Conservation (phyloP, 2,797 vertebrate species). For the Xyrichtys novacula region DNA sequence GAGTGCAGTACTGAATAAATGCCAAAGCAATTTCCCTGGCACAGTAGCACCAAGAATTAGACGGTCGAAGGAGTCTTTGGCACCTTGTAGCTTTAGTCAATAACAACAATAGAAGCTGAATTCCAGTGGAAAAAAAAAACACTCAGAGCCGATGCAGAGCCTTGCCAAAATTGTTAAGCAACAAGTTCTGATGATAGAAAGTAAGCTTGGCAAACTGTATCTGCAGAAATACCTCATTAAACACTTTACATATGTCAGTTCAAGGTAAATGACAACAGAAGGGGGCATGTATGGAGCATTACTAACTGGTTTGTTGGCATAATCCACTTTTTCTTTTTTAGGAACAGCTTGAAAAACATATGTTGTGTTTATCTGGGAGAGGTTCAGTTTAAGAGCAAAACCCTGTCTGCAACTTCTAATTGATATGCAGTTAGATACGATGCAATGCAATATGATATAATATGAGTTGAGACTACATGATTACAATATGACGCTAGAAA, state of each 20-base stretch:
- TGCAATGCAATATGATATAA: no score
- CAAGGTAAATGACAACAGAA: slow-evolving; percentile 23
- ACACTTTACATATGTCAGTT: slow-evolving; percentile 4
- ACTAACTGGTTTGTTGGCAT: slow-evolving; percentile 27
- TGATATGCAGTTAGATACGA: slow-evolving; percentile 1
- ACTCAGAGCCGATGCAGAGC: slow-evolving; percentile 7
- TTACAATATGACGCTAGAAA: no score
- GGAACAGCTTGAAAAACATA: slow-evolving; percentile 35
- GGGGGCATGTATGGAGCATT: background rate
- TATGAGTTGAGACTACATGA: no score
- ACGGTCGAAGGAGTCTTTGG: slow-evolving; percentile 49
- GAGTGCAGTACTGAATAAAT: slow-evolving; percentile 35
- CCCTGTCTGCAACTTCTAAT: slow-evolving; percentile 10
- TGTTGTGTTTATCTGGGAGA: slow-evolving; percentile 4
- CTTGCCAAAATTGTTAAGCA: slow-evolving; percentile 32
- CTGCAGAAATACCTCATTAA: background rate
- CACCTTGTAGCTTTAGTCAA: slow-evolving; percentile 36
- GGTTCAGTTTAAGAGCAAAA: background rate
- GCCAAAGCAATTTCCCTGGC: slow-evolving; percentile 39
- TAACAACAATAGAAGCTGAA: slow-evolving; percentile 34
- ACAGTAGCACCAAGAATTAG: slow-evolving; percentile 39
- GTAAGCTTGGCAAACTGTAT: background rate
- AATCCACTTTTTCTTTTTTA: slow-evolving; percentile 43
- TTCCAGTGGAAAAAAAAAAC: slow-evolving; percentile 45
- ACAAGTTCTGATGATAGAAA: slow-evolving; percentile 11